A percentile compares a stretch with the other conserved stretches of the same genome.
Conservation (phyloP, 30 jellyfish, hydroid and myxozoan species). For the Pseudorhiza aurosa region DNA sequence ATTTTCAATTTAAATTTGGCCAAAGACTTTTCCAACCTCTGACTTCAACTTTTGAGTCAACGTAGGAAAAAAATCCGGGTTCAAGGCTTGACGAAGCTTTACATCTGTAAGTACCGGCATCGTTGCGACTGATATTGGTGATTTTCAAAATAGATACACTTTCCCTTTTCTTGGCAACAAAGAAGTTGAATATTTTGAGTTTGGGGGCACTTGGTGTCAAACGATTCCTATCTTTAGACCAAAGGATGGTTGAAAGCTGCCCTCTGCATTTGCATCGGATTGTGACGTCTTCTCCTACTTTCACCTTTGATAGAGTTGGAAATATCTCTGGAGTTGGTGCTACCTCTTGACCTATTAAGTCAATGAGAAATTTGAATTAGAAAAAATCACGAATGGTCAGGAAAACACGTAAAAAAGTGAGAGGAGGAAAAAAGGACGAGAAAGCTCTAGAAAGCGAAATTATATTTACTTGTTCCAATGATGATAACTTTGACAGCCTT, state of each 20-base stretch:
- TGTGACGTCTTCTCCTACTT: background rate
- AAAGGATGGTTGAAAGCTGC: background rate
- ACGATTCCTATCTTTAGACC: constrained; percentile 22
- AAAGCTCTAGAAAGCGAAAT: background rate
- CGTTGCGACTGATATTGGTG: background rate
- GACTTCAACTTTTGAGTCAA: constrained; percentile 12
- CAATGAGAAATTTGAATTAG: too few relatives aligned
- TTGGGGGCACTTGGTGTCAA: background rate
- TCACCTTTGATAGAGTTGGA: background rate
- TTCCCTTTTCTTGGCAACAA: background rate
- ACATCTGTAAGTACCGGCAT: constrained; percentile 29
- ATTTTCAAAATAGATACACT: background rate
- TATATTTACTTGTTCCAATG: background rate
- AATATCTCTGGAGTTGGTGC: constrained; percentile 1
- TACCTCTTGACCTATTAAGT: background rate
- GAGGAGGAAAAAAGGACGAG: too few relatives aligned
- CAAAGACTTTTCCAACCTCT: background rate
- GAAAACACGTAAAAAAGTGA: background rate
- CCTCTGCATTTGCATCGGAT: constrained; percentile 10
- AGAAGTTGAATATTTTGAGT: background rate
- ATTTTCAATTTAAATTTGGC: too few relatives aligned
- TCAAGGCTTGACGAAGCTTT: constrained; percentile 8
- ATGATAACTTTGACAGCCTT: background rate
- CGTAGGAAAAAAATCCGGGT: constrained; percentile 8
- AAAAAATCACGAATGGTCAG: too few relatives aligned